phyloP scores from a whole-genome alignment of 2,113 vertebrate species.

The Circaetus gallicus region DNA sequence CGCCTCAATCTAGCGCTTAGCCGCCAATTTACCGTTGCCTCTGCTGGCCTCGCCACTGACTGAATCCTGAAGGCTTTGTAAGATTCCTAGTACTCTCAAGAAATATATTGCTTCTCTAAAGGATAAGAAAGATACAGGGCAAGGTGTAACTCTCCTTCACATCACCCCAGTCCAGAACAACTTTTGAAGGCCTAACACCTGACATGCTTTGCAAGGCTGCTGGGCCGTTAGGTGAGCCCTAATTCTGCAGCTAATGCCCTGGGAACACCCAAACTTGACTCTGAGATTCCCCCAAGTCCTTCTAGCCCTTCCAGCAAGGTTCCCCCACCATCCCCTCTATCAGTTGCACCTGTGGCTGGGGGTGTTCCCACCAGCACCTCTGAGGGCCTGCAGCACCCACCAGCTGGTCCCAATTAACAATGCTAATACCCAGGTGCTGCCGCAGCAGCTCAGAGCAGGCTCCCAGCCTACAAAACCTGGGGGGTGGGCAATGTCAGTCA shows the following conservation, averaged over 20 bases:
- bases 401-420: background rate
- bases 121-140: background rate
- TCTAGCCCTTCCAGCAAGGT: background rate
- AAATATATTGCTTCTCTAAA: background rate
- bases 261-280: accelerated
- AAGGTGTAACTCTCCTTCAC: background rate
- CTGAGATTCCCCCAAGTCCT: background rate
- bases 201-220: background rate
- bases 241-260: accelerated
- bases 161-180: background rate
- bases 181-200: background rate
- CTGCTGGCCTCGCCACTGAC: no score
- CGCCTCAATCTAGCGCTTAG: no score
- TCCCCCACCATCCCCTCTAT: accelerated
- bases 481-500: accelerated
- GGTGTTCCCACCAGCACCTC: background rate
- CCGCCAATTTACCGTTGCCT: no score
- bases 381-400: no score
- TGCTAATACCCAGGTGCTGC: no score
- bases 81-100: background rate
- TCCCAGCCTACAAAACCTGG: background rate
- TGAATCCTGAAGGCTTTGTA: background rate
- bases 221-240: accelerated
- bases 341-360: no score
- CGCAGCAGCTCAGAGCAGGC: background rate